Base-by-base conservation (phyloP, 2,113 vertebrate genomes). In the Calidris pugnax region DNA sequence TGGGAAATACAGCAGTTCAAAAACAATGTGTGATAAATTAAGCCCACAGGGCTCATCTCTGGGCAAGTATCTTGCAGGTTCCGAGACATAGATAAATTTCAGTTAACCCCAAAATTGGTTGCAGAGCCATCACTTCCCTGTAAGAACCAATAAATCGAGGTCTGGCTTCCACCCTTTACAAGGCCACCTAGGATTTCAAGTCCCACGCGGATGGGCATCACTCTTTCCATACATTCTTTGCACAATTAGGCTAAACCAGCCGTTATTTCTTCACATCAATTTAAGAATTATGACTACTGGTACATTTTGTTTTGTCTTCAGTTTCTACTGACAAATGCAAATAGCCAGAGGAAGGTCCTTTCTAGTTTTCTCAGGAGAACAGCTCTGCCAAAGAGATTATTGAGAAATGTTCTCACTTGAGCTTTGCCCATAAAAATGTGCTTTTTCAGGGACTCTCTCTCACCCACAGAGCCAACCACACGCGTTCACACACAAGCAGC, bases 301-400 rank as follows among this genome's bases (percentile, higher is more conserved):
- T 93, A 93, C 73, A 85, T 93, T 95, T 94, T 94, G 73, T 92
- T 95, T 89, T 96, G 92, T 92, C 80, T 95, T 69, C 69, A 60
- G 66, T 89, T 93, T 78, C 81, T 91, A 89, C 69, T 93, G 83
- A 92, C 73, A 89, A 89, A 93, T 1, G 17, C 86, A 89, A 93
- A 92, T 81, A 93, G 82, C 83, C 79, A 59, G 90, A 90, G 83
- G 88, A 92, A 93, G 55, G 17, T 51, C 93, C 69, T 82, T 92
- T 78, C 66, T 86, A 71, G 12, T 94, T 93, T 87, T 87, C 94
- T 91, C 86, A 50, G 86, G 88, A 95, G 95, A 92, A 73, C 67
- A 89, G 77, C 35, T 93, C 62, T 87, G 76, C 87, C n/a, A 26
- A 94, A 78, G 57, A 96, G 33, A 57, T 87, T 71, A 79, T 82